Base-by-base conservation (phyloP, 2,797 vertebrate genomes). In the Spea hammondii region DNA sequence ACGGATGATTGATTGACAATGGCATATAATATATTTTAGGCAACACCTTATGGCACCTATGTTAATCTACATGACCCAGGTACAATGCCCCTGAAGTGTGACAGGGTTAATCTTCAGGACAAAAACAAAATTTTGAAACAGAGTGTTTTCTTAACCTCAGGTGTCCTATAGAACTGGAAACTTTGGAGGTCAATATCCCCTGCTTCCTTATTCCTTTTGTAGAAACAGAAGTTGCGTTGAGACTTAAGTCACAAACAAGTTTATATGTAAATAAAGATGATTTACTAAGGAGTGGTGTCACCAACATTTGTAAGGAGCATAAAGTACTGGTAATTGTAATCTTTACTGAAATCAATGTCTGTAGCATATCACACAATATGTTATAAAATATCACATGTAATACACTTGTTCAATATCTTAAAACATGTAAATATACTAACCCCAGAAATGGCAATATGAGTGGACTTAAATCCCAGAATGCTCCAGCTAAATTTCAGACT, bases 211-310 rank as follows among this genome's bases (percentile, higher is more conserved):
- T 9, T 17, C 17, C 6, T 74, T 47, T 75, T 75, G 50, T 9
- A 51, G n/a, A 68, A 55, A 68, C 44, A 68, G n/a, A 11, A 48
- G 0, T 17, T 13, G 64, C 32, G 44, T 64, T 68, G 8, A 57
- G 64, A 4, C 64, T 76, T 49, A 65, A 57, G 65, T 68, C 65
- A 76, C 65, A 76, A 76, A 76, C 74, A 76, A 76, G 65, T 76
- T 76, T 76, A 76, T 68, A 76, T 76, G 65, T 76, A 76, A 76
- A 76, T 44, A 76, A 11, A 66, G 46, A 55, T 14, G 32, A 55
- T 47, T 47, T 17, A 68, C 65, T 44, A 50, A 75, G 14, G 32
- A 59, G 8, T 59, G 51, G 51, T 11, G 10, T 53, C 12, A 13
- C 9, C 13, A 5, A 64, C 60, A 44, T 64, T 6, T 64, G 32